These are phyloP conservation scores for Sitophilus oryzae DNA, from an alignment of 1,140 invertebrate species.

Conservation along the genomic window DNA sequence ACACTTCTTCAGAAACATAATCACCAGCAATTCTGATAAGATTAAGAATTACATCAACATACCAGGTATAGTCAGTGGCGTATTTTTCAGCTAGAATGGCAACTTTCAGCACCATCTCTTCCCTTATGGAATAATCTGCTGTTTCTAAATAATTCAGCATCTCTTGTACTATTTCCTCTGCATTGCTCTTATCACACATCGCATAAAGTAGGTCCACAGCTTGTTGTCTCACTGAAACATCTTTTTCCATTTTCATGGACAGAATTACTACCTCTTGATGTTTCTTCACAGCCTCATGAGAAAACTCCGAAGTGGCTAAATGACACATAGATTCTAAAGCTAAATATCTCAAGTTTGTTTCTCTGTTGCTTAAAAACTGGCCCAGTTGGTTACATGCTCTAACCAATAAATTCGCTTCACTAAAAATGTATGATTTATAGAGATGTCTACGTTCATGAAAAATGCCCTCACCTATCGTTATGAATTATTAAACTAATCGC, in stretches of 20 bases:
- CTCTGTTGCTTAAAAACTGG: constrained; percentile 96
- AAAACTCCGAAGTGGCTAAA: constrained; percentile 97
- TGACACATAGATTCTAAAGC: constrained; percentile 99
- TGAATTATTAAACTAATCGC: constrained; percentile 99
- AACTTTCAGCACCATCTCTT: constrained; percentile 99
- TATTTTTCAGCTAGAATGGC: constrained; percentile 99
- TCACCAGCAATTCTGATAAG: constrained; percentile 99
- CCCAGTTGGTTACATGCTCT: constrained; percentile 98
- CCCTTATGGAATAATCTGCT: constrained; percentile 98
- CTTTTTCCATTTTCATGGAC: constrained; percentile 99
- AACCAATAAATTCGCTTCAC: constrained; percentile 94
- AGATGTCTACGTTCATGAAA: neutral
- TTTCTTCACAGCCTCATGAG: constrained; percentile 99
- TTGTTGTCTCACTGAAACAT: constrained; percentile 96
- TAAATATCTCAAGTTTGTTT: constrained; percentile 97
- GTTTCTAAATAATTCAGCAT: constrained; percentile 99
- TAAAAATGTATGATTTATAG: constrained; percentile 38
- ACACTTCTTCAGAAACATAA: constrained; percentile 96
- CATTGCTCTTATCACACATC: constrained; percentile 99
- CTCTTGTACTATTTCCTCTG: constrained; percentile 99
- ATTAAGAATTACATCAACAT: constrained; percentile 98
- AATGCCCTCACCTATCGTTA: constrained; percentile 71
- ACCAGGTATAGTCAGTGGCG: constrained; percentile 98
- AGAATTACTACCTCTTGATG: constrained; percentile 99
- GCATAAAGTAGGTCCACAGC: constrained; percentile 99